Percentiles rank a stretch among this genome's conserved stretches.
Evolutionary conservation across 92 coral and sea anemone species (phyloP).

Genomic region (Muricea muricata): DNA sequence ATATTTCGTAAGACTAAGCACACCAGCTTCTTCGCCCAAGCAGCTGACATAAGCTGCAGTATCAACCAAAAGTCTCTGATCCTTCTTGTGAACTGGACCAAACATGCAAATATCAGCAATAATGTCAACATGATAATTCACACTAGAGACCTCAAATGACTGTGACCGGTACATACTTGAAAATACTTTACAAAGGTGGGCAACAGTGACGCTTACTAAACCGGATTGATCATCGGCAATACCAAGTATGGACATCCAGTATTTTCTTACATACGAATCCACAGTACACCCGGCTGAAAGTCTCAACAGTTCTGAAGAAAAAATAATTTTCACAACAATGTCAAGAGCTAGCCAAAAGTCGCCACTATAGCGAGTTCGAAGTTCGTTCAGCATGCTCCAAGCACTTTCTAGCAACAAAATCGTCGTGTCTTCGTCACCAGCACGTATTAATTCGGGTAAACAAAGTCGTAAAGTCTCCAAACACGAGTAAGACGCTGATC

Average conservation of each 20-base stretch:
- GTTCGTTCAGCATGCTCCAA: slow-evolving; percentile 79
- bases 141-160: slow-evolving; percentile 36
- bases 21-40: slow-evolving; percentile 65
- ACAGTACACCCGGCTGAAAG: slow-evolving; percentile 76
- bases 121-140: slow-evolving; percentile 64
- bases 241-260: slow-evolving; percentile 64
- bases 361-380: slow-evolving; percentile 66
- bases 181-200: slow-evolving; percentile 80
- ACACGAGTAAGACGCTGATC: slow-evolving; percentile 69
- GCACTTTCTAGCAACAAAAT: slow-evolving; percentile 69
- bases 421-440: slow-evolving; percentile 52
- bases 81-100: slow-evolving; percentile 80
- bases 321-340: slow-evolving; percentile 69
- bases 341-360: slow-evolving; percentile 78
- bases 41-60: slow-evolving; percentile 75
- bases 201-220: slow-evolving; percentile 75
- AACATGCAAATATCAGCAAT: slow-evolving; percentile 74
- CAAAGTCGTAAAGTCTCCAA: slow-evolving; percentile 72
- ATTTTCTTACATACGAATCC: slow-evolving; percentile 59
- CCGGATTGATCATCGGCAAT: slow-evolving; percentile 85
- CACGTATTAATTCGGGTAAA: slow-evolving; percentile 62
- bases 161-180: slow-evolving; percentile 24
- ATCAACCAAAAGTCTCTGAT: slow-evolving; percentile 66
- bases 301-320: slow-evolving; percentile 73
- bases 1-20: slow-evolving; percentile 51